Evolutionary conservation across 53 echinoderm and acorn worm species (phyloP).

Genomic region (Astropecten irregularis): DNA sequence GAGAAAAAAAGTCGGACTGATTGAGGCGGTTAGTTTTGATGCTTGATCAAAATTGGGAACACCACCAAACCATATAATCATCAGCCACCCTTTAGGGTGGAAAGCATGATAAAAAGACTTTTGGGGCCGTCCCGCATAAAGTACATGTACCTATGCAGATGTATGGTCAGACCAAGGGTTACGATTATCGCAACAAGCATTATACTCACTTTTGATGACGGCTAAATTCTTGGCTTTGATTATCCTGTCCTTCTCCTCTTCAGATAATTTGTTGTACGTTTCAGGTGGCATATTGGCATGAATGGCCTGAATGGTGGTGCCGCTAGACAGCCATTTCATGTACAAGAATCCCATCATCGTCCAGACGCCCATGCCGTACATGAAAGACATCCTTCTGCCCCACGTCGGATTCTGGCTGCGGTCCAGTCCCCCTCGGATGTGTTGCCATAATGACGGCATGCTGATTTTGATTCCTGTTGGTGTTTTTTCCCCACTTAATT

Average conservation of each 20-base stretch:
- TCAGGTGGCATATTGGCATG: background rate
- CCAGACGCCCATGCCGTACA: slow-evolving; percentile 65
- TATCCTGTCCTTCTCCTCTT: slow-evolving; percentile 26
- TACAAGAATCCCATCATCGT: slow-evolving; percentile 59
- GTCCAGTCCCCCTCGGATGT: background rate
- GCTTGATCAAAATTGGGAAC: too few species aligned
- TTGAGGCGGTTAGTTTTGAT: too few species aligned
- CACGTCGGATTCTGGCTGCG: slow-evolving; percentile 51
- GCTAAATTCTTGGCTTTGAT: slow-evolving; percentile 2
- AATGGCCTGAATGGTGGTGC: background rate
- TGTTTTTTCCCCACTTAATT: too few species aligned
- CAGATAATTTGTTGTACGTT: background rate
- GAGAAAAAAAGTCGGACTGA: too few species aligned
- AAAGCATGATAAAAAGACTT: too few species aligned
- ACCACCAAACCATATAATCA: too few species aligned
- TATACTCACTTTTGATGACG: background rate
- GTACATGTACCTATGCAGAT: too few species aligned
- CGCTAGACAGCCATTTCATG: slow-evolving; percentile 19
- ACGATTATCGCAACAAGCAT: too few species aligned
- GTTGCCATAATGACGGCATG: slow-evolving; percentile 27
- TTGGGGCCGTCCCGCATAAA: too few species aligned
- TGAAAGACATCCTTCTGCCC: slow-evolving; percentile 45
- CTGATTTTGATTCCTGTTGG: too few species aligned
- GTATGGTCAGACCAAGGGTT: too few species aligned
- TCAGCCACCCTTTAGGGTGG: too few species aligned